These are phyloP conservation scores for Cylas formicarius DNA, from an alignment of 1,140 invertebrate genomes.

Conservation along the genomic window DNA sequence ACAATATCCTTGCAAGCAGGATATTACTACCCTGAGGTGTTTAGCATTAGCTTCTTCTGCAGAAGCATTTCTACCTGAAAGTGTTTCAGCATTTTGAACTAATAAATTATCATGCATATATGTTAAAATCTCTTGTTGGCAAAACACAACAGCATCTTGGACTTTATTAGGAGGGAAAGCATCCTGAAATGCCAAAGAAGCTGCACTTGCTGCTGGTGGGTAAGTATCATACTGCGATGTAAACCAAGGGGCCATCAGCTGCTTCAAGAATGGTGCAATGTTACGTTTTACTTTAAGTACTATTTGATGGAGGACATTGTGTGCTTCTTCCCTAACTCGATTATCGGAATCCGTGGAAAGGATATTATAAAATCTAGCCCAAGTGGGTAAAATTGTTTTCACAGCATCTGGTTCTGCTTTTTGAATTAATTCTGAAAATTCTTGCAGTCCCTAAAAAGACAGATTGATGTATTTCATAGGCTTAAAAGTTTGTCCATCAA, in stretches of 20 bases:
- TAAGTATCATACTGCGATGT: slow-evolving; percentile 74
- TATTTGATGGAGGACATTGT: slow-evolving; percentile 60
- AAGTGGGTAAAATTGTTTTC: slow-evolving; percentile 63
- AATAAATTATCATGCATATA: slow-evolving; percentile 65
- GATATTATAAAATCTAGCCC: slow-evolving; percentile 68
- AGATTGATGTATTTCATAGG: not conserved
- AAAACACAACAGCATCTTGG: slow-evolving; percentile 65
- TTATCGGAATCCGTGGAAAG: slow-evolving; percentile 70
- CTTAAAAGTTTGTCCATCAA: not conserved
- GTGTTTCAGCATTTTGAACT: slow-evolving; percentile 55
- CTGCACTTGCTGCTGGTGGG: slow-evolving; percentile 67
- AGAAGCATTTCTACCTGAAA: slow-evolving; percentile 49
- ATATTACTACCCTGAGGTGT: slow-evolving; percentile 59
- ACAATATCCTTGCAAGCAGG: slow-evolving; percentile 59
- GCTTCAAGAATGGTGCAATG: slow-evolving; percentile 70
- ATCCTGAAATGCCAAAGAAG: slow-evolving; percentile 58
- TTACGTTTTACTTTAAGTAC: slow-evolving; percentile 60
- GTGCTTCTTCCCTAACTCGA: slow-evolving; percentile 68
- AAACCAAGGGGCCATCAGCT: slow-evolving; percentile 68
- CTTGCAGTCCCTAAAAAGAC: slow-evolving; percentile 61
- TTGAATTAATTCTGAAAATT: slow-evolving; percentile 62
- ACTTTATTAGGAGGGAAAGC: slow-evolving; percentile 67
- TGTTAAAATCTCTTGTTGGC: slow-evolving; percentile 67
- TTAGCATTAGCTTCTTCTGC: slow-evolving; percentile 67
- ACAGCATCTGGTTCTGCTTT: slow-evolving; percentile 53